Base-by-base conservation (phyloP, 2,113 vertebrate species). In the Ivindomyrus marchei region DNA sequence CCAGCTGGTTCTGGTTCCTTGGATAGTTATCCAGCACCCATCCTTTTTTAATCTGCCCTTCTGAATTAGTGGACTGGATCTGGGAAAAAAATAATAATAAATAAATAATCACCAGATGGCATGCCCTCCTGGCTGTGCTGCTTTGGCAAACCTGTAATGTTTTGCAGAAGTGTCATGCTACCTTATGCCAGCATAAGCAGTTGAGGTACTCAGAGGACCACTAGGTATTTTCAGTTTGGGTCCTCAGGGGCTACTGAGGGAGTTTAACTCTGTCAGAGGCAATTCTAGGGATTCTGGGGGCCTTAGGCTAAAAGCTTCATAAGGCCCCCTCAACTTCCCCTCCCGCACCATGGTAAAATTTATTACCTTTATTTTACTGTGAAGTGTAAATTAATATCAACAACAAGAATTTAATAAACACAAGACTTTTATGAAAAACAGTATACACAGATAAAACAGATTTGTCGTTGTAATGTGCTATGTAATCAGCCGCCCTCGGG, bases 21-120 rank as follows among this genome's bases (percentile, higher is more conserved):
- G 98, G 97, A 89, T 96, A 97, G 94, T 98, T 97, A 93, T 99
- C 97, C 70, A 99, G 92, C 80, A 99, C 95, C 98, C 98, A 99
- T 39, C 97, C 98, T 89, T 96, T 96, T 89, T 92, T 94, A 88
- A 92, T 89, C 21, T 95, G 91, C 70, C 93, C 94, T 90, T 94
- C 95, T 88, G 92, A 70, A 93, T 96, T 91, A 13, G 90, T 83
- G n/a, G 88, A 88, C 89, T 93, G 96, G 94, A 90, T 94, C 96
- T 96, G 95, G 92, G 90, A 89, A 85, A 39, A 95, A 66, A 94
- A 94, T 96, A 93, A 39, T 39, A 39, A 9, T 4, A 2, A 62
- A 3, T 66, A 13, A 46, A 62, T n/a, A n/a, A 31, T 56, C 21
- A 36, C 15, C 74, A 36, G 10, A 45, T 24, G 15, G 70, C 8